Conservation (phyloP, 2,888 invertebrate genomes). For the Camptogramma bilineatum region DNA sequence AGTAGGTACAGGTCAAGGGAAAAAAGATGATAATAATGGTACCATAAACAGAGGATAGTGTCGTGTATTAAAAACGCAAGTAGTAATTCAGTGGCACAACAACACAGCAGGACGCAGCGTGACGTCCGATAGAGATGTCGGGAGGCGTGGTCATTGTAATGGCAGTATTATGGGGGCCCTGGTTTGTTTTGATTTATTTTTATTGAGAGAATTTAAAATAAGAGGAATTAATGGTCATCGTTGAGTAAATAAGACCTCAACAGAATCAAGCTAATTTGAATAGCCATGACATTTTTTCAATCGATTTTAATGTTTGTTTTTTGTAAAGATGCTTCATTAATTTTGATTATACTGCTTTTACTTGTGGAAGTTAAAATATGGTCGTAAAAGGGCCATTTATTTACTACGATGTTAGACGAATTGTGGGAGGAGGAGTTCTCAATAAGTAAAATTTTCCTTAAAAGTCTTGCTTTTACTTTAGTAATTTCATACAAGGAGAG, state of each 20-base stretch:
- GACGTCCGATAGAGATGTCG: conserved; percentile 53
- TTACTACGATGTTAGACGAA: neutral
- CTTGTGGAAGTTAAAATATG: neutral
- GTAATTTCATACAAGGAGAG: too few species aligned
- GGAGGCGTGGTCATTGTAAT: conserved; percentile 43
- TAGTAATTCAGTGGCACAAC: conserved; percentile 48
- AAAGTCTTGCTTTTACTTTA: neutral
- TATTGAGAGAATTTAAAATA: conserved; percentile 31
- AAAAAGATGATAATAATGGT: neutral
- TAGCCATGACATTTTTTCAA: neutral
- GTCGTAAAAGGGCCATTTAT: neutral
- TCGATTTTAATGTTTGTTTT: neutral
- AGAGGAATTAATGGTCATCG: conserved; percentile 28
- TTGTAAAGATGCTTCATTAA: neutral
- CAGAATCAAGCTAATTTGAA: neutral
- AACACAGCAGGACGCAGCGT: conserved; percentile 54
- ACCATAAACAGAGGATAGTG: neutral
- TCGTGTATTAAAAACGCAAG: neutral
- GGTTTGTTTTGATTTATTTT: conserved; percentile 42
- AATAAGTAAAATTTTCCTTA: neutral
- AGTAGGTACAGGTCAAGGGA: neutral
- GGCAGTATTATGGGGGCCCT: conserved; percentile 44
- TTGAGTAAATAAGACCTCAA: conserved; percentile 1
- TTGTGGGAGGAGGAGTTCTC: neutral
- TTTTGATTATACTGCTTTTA: neutral